phyloP scores from a whole-genome alignment of 1,140 invertebrate genomes.

The Brachionus calyciflorus region DNA sequence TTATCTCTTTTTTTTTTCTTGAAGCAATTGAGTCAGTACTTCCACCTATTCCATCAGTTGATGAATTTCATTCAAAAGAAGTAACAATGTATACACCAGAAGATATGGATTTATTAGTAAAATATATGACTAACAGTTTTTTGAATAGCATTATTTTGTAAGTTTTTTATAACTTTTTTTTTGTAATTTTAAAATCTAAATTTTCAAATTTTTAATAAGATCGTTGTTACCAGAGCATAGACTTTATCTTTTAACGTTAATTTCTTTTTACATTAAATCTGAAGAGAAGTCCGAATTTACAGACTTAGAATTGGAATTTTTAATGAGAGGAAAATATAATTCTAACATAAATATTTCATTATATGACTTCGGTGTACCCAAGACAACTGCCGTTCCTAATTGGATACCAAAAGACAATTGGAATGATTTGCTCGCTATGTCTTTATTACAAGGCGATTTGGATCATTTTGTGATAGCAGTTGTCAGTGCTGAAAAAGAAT shows the following conservation, averaged over 20 bases:
- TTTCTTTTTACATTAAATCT: slow-evolving; percentile 39
- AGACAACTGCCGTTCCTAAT: slow-evolving; percentile 51
- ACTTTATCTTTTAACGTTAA: slow-evolving; percentile 49
- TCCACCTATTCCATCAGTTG: background rate
- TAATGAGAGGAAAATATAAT: slow-evolving; percentile 42
- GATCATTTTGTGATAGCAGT: slow-evolving; percentile 49
- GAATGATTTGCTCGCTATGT: slow-evolving; percentile 59
- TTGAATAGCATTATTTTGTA: slow-evolving; percentile 24
- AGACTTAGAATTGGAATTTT: slow-evolving; percentile 46
- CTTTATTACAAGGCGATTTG: slow-evolving; percentile 58
- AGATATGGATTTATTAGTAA: slow-evolving; percentile 1
- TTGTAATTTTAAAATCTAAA: background rate
- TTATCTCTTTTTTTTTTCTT: background rate
- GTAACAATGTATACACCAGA: background rate
- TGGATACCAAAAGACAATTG: slow-evolving; percentile 58
- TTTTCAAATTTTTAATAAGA: slow-evolving; percentile 9
- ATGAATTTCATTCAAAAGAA: background rate
- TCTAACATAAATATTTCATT: slow-evolving; percentile 58
- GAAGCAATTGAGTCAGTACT: background rate
- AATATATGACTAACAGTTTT: slow-evolving; percentile 6
- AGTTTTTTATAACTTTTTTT: background rate
- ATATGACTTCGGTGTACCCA: slow-evolving; percentile 55
- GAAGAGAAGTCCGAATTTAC: slow-evolving; percentile 12
- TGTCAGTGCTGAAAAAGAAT: slow-evolving; percentile 26
- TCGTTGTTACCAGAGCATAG: slow-evolving; percentile 38